A percentile compares a stretch with the other conserved stretches of the same genome.
Conservation (phyloP, 2,797 vertebrate species). For the Pipistrellus pygmaeus region DNA sequence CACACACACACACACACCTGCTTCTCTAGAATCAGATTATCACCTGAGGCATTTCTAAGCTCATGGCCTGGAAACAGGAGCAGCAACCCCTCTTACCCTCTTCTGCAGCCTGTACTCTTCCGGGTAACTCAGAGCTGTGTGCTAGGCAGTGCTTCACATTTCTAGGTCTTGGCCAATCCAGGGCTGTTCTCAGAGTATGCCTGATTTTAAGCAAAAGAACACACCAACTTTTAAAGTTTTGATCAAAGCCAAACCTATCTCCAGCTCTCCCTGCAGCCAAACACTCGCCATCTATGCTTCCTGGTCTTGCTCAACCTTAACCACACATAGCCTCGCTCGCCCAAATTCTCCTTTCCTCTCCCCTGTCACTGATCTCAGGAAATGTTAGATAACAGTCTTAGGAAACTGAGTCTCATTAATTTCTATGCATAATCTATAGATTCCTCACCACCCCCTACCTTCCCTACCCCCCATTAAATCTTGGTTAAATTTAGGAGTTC, state of each 20-base stretch:
- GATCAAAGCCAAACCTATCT: background rate
- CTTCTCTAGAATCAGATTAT: background rate
- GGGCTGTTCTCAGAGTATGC: background rate
- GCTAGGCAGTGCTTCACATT: background rate
- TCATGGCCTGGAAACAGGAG: background rate
- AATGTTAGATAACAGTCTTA: background rate
- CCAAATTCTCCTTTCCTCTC: background rate
- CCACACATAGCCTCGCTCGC: background rate
- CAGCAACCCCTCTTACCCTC: background rate
- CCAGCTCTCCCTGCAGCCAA: background rate
- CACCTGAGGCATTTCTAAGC: background rate
- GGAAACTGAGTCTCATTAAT: background rate
- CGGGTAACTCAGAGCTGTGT: background rate
- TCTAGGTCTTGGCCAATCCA: background rate
- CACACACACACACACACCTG: too few relatives aligned
- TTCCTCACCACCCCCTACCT: background rate
- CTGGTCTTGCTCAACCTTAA: background rate
- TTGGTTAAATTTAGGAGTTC: background rate
- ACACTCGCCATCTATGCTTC: background rate
- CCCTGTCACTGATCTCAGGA: background rate
- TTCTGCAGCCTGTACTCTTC: background rate
- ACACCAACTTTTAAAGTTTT: background rate
- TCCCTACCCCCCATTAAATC: background rate
- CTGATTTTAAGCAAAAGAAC: conserved; percentile 4
- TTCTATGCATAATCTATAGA: background rate